Evolutionary conservation across 2,888 invertebrate genomes (phyloP).

Genomic region (Xanthia icteritia): DNA sequence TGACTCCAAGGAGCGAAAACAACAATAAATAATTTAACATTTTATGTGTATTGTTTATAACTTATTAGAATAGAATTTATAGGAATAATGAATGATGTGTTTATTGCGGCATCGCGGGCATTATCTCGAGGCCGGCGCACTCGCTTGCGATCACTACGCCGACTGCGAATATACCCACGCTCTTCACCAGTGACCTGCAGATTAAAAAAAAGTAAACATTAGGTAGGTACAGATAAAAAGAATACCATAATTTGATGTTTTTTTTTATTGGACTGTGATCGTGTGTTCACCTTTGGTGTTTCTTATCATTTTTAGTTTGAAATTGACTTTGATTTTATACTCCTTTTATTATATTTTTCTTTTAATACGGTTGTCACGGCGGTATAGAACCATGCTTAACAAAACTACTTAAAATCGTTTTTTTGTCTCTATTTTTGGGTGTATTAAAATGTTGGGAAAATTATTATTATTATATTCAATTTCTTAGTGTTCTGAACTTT

Average conservation of each 20-base stretch:
- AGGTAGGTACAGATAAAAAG: constrained; percentile 42
- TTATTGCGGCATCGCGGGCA: constrained; percentile 91
- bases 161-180: constrained; percentile 93
- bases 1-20: constrained; percentile 71
- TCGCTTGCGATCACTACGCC: constrained; percentile 95
- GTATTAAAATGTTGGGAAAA: no score
- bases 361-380: not conserved
- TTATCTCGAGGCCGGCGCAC: constrained; percentile 93
- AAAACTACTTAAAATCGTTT: no score
- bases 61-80: constrained; percentile 57
- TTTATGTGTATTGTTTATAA: constrained; percentile 61
- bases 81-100: constrained; percentile 34
- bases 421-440: no score
- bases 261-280: not conserved
- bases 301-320: not conserved
- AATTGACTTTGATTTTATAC: not conserved
- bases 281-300: not conserved
- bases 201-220: constrained; percentile 69
- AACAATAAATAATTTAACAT: constrained; percentile 85
- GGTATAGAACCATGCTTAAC: not conserved
- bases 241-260: constrained; percentile 14
- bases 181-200: constrained; percentile 95
- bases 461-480: no score
- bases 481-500: no score
- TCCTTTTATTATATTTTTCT: not conserved